Conservation (phyloP, 2,888 invertebrate species). For the Hemaris fuciformis region DNA sequence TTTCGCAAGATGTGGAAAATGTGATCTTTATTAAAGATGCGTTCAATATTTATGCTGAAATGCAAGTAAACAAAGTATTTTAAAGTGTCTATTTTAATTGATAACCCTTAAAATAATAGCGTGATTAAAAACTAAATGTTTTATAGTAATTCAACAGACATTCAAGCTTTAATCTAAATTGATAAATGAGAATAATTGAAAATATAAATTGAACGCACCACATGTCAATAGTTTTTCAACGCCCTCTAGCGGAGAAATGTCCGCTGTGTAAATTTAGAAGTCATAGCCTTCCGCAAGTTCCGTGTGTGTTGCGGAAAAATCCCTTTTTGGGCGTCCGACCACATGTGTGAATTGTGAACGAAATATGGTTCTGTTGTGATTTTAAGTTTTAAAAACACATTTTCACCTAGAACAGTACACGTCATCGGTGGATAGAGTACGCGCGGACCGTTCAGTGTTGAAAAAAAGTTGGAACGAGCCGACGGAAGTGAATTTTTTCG, state of each 20-base stretch:
- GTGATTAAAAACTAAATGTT: too few relatives aligned
- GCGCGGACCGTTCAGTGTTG: slow-evolving; percentile 60
- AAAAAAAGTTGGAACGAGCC: slow-evolving; percentile 63
- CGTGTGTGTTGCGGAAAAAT: slow-evolving; percentile 83
- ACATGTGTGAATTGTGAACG: slow-evolving; percentile 83
- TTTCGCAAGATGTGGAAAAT: slow-evolving; percentile 38
- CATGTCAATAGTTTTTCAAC: slow-evolving; percentile 46
- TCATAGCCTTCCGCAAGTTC: slow-evolving; percentile 79
- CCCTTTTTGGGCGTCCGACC: slow-evolving; percentile 86
- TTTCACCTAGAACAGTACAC: slow-evolving; percentile 58
- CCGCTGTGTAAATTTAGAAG: slow-evolving; percentile 75
- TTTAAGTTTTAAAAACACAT: slow-evolving; percentile 55
- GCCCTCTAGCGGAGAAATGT: slow-evolving; percentile 71
- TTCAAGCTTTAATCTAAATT: not conserved
- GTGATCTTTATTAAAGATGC: slow-evolving; percentile 43
- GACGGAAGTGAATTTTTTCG: slow-evolving; percentile 78
- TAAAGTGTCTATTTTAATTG: not conserved
- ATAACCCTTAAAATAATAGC: not conserved
- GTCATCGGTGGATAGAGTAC: slow-evolving; percentile 60
- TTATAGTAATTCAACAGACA: not conserved
- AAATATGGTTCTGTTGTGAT: slow-evolving; percentile 76
- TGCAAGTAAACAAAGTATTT: not conserved
- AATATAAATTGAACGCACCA: slow-evolving; percentile 47
- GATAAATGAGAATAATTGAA: not conserved
- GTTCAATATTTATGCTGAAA: slow-evolving; percentile 30